These are phyloP conservation scores for Xenopus laevis DNA, from an alignment of 2,113 vertebrate genomes.

Conservation along the genomic window DNA sequence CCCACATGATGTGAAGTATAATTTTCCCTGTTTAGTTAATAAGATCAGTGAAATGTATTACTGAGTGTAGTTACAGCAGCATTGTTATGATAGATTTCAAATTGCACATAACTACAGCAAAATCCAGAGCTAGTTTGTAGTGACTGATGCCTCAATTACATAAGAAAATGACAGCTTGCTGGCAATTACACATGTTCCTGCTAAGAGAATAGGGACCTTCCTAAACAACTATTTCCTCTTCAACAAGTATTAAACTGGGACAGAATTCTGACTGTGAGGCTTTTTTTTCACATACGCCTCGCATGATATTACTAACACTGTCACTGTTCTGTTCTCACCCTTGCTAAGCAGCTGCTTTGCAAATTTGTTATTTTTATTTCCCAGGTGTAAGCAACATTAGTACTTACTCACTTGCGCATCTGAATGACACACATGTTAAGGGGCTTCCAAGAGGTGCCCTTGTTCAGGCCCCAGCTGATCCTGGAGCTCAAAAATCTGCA, in stretches of 20 bases:
- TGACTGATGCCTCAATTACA: slow-evolving; percentile 41
- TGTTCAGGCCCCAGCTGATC: no score
- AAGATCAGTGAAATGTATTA: slow-evolving; percentile 42
- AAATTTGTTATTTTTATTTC: neutral
- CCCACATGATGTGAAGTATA: slow-evolving; percentile 19
- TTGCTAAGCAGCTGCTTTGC: neutral
- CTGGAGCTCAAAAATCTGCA: no score
- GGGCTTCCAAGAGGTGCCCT: no score
- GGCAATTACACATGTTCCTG: slow-evolving; percentile 30
- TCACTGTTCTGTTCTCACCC: neutral
- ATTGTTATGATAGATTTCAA: slow-evolving; percentile 45
- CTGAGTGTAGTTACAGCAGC: slow-evolving; percentile 20
- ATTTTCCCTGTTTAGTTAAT: slow-evolving; percentile 34
- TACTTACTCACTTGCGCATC: no score
- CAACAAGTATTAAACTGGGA: slow-evolving; percentile 30
- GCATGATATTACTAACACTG: slow-evolving; percentile 10
- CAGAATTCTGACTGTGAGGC: slow-evolving; percentile 5
- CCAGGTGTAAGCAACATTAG: no score
- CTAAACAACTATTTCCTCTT: slow-evolving; percentile 25
- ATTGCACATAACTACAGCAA: slow-evolving; percentile 28
- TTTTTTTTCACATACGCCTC: neutral
- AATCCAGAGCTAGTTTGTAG: slow-evolving; percentile 27
- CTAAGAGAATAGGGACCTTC: slow-evolving; percentile 37
- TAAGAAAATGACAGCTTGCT: slow-evolving; percentile 38
- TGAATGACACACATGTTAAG: no score